phyloP scores from a whole-genome alignment of 2,797 vertebrate species.

The Danio albolineatus region DNA sequence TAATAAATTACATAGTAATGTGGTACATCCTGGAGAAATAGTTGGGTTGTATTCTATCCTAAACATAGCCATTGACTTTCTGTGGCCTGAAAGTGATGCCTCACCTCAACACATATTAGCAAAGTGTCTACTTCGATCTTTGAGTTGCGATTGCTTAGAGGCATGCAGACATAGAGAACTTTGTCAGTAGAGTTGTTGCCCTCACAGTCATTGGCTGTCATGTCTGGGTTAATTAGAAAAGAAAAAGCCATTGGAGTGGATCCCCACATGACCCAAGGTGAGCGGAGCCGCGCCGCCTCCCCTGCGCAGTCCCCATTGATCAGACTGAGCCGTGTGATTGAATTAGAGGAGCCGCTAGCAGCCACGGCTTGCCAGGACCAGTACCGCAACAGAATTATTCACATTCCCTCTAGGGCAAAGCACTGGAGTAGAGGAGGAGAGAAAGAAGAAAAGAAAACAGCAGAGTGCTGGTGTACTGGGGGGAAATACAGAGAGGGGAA shows the following conservation, averaged over 20 bases:
- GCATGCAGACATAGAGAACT: conserved; percentile 1
- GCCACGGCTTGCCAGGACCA: conserved; percentile 28
- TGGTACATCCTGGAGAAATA: not conserved
- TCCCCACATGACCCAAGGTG: conserved; percentile 26
- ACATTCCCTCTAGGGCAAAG: conserved; percentile 50
- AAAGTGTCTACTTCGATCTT: conserved; percentile 1
- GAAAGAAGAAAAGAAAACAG: conserved; percentile 15
- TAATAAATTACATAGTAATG: not conserved
- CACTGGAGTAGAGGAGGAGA: conserved; percentile 23
- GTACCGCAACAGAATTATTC: conserved; percentile 60
- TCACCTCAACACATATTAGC: not conserved
- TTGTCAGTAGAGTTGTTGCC: conserved; percentile 14
- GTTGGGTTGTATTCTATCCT: not conserved
- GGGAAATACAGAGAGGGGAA: not conserved
- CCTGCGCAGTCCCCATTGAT: conserved; percentile 53
- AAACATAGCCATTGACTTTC: not conserved
- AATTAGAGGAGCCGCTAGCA: conserved; percentile 36
- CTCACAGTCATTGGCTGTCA: conserved; percentile 30
- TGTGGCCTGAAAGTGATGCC: conserved; percentile 1
- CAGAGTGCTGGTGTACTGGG: conserved; percentile 2
- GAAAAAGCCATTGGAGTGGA: conserved; percentile 25
- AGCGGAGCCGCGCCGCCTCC: conserved; percentile 11
- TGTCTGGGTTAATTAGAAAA: conserved; percentile 50
- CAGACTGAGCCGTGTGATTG: conserved; percentile 56
- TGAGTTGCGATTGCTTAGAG: conserved; percentile 12